Percentiles rank a stretch among this genome's conserved stretches.
These are phyloP conservation scores for Cantharis lateralis DNA, from an alignment of 2,888 invertebrate species.

Conservation along the genomic window DNA sequence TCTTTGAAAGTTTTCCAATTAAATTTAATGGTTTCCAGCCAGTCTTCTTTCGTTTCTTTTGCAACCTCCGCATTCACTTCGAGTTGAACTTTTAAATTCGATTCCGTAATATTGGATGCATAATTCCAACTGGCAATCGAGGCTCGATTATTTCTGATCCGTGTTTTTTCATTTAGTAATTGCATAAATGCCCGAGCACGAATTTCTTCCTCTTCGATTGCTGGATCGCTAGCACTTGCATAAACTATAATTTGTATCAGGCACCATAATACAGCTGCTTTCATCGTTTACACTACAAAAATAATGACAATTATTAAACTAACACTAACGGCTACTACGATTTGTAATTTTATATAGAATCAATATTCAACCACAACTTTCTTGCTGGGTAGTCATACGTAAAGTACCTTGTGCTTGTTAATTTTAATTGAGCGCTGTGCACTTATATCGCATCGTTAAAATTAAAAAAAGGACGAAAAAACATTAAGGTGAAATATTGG, in stretches of 20 bases:
- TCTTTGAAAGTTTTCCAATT: conserved; percentile 76
- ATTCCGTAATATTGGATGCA: conserved; percentile 75
- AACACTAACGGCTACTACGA: neutral
- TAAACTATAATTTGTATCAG: neutral
- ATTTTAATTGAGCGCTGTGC: neutral
- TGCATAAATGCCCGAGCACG: conserved; percentile 66
- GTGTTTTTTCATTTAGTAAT: conserved; percentile 65
- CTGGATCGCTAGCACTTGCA: conserved; percentile 42
- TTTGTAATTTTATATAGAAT: neutral
- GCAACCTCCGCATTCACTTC: conserved; percentile 54
- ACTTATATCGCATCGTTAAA: neutral
- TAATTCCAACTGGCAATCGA: conserved; percentile 74
- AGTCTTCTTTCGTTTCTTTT: conserved; percentile 65
- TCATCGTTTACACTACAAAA: neutral
- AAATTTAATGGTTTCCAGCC: conserved; percentile 70
- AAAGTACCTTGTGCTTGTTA: neutral
- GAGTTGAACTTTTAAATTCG: conserved; percentile 64
- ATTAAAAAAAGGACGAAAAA: neutral
- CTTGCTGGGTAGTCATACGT: neutral
- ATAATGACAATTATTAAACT: neutral
- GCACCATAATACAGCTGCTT: neutral
- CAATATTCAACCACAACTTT: neutral
- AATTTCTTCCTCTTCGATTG: conserved; percentile 60
- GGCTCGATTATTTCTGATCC: conserved; percentile 63
- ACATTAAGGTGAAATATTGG: neutral